Evolutionary conservation across 2,888 invertebrate genomes (phyloP).

Genomic region (Acanthoscelides obtectus): DNA sequence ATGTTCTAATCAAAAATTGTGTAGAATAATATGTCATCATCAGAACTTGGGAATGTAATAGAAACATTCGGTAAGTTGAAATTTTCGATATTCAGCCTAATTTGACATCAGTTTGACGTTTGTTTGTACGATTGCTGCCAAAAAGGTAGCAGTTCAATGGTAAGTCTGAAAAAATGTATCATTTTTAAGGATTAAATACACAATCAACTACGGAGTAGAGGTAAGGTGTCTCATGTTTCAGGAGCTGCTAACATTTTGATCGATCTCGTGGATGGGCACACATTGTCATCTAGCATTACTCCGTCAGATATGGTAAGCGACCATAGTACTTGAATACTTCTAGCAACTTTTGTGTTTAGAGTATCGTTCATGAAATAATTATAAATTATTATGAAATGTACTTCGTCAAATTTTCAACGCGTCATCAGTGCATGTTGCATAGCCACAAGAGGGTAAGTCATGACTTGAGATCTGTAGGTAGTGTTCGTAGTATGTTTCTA

Average conservation of each 20-base stretch:
- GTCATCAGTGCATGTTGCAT: too few relatives aligned
- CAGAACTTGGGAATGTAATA: constrained; percentile 18
- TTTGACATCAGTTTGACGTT: constrained; percentile 12
- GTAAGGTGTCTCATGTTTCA: constrained; percentile 1
- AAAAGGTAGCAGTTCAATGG: background rate
- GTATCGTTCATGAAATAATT: too few relatives aligned
- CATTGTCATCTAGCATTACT: constrained; percentile 16
- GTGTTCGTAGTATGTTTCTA: too few relatives aligned
- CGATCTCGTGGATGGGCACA: constrained; percentile 15
- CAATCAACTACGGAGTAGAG: background rate
- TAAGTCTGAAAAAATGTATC: background rate
- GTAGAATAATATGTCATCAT: constrained; percentile 20
- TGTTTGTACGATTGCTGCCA: constrained; percentile 5
- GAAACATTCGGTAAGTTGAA: constrained; percentile 19
- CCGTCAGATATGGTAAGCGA: constrained; percentile 18
- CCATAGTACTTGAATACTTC: background rate
- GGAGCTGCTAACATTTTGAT: constrained; percentile 13
- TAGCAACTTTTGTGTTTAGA: too few relatives aligned
- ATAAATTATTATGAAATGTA: too few relatives aligned
- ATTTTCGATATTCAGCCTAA: constrained; percentile 3
- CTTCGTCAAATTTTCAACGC: too few relatives aligned
- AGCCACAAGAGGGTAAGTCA: too few relatives aligned
- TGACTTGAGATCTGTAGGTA: too few relatives aligned
- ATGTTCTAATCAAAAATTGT: constrained; percentile 11
- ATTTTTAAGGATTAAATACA: background rate